These are phyloP conservation scores for Trissoscelio sp. DNA, from an alignment of 2,888 invertebrate species.

Conservation along the genomic window DNA sequence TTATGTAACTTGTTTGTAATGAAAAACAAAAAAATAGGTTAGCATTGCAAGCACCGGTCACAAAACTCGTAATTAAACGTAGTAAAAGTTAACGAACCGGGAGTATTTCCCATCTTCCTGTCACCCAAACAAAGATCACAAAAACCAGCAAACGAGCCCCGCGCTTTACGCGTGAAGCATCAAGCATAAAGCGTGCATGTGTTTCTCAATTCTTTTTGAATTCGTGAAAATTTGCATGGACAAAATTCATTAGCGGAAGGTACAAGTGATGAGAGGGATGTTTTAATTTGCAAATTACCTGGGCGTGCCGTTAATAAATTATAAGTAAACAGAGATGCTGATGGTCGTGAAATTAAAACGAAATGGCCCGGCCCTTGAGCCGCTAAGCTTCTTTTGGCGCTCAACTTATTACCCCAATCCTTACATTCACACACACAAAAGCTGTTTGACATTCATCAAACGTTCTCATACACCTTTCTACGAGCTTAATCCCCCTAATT, in stretches of 20 bases:
- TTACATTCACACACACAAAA: slow-evolving; percentile 18
- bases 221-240: slow-evolving; percentile 54
- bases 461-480: slow-evolving; percentile 23
- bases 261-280: slow-evolving; percentile 50
- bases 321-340: slow-evolving; percentile 57
- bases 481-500: slow-evolving; percentile 28
- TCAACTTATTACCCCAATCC: slow-evolving; percentile 46
- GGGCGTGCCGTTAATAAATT: slow-evolving; percentile 65
- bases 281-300: slow-evolving; percentile 68
- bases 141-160: slow-evolving; percentile 49
- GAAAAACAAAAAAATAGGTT: slow-evolving; percentile 1
- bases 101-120: slow-evolving; percentile 30
- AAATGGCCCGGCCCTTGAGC: slow-evolving; percentile 40
- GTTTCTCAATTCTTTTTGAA: slow-evolving; percentile 56
- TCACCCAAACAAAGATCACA: slow-evolving; percentile 47
- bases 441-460: slow-evolving; percentile 58
- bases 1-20: background rate
- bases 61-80: slow-evolving; percentile 45
- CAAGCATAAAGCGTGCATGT: slow-evolving; percentile 24
- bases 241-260: slow-evolving; percentile 52
- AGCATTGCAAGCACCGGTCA: background rate
- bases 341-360: slow-evolving; percentile 61
- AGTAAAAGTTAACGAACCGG: slow-evolving; percentile 53
- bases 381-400: slow-evolving; percentile 46
- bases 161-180: slow-evolving; percentile 22